Evolutionary conservation across 2,888 invertebrate species (phyloP), one percentile per base, ranked within the genome.

Genomic region (Pharmacophagus antenor): DNA sequence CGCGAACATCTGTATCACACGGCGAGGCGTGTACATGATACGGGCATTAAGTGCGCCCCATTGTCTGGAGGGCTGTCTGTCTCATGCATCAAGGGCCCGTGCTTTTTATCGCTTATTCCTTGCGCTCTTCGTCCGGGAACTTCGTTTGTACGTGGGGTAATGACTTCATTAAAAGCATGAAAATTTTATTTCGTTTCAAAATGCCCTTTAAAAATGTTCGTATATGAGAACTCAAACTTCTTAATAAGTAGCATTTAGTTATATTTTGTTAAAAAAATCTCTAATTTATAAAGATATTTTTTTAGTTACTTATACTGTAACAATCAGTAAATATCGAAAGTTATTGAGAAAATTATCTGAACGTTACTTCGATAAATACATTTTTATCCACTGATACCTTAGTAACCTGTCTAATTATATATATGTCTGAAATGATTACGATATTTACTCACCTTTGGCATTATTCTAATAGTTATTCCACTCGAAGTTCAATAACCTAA

Each of bases 31-130:
- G 73, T 71, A 73, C 72, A 74, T 72, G 79, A 82, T 82, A 83
- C 79, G 75, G 79, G 82, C 76, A 82, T 82, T 82, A 82, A 85
- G 83, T 79, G 74, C 72, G 70, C 76, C 75, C 77, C 70, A 85
- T 87, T 88, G 88, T 88, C 82, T 85, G 78, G 72, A 85, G 86
- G 70, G 75, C 73, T 77, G 83, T 82, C 85, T 84, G 85, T 81
- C 84, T 82, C 80, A 72, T 70, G 75, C 80, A 80, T 83, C 82
- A 82, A 85, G 85, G 78, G 78, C 23, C 15, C 73, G 72, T 76
- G 76, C 82, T 85, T 84, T 87, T 85, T 85, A 82, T 82, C 77
- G 75, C 79, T 81, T 80, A 63, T 81, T 79, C 73, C 74, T 76
- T 76, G 68, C 70, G 58, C 66, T 66, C 67, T 64, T 62, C 55